These are phyloP conservation scores for Hyles euphorbiae DNA, from an alignment of 1,140 invertebrate species.

Conservation along the genomic window DNA sequence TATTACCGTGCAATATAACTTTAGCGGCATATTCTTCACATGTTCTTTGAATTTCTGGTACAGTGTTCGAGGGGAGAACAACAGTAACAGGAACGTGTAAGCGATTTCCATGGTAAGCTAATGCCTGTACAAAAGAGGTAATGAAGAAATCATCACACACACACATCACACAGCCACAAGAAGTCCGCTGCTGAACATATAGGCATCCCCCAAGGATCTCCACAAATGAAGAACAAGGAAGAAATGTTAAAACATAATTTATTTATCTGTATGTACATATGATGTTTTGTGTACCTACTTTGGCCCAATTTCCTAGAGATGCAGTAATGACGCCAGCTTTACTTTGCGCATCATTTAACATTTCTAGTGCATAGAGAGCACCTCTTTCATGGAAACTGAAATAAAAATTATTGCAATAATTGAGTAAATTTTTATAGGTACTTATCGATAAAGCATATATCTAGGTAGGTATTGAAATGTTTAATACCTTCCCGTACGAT, in stretches of 20 bases:
- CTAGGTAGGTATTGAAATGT: not conserved
- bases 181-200: too few species aligned
- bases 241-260: too few species aligned
- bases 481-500: conserved; percentile 31
- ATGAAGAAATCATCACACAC: too few species aligned
- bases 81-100: conserved; percentile 83
- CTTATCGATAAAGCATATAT: too few species aligned
- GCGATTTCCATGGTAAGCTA: conserved; percentile 82
- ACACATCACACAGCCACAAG: too few species aligned
- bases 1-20: conserved; percentile 76
- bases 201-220: too few species aligned
- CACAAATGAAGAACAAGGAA: too few species aligned
- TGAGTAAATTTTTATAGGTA: too few species aligned
- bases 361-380: conserved; percentile 81
- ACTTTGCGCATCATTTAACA: conserved; percentile 77
- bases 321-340: conserved; percentile 83
- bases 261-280: too few species aligned
- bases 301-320: conserved; percentile 79
- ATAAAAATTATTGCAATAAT: not conserved
- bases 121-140: conserved; percentile 81
- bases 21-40: conserved; percentile 81
- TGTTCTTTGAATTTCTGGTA: conserved; percentile 82
- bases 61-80: conserved; percentile 82
- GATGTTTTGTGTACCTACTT: conserved; percentile 13
- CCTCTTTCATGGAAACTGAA: conserved; percentile 83